Conservation (phyloP, 2,797 vertebrate genomes). For the Gila robusta region DNA sequence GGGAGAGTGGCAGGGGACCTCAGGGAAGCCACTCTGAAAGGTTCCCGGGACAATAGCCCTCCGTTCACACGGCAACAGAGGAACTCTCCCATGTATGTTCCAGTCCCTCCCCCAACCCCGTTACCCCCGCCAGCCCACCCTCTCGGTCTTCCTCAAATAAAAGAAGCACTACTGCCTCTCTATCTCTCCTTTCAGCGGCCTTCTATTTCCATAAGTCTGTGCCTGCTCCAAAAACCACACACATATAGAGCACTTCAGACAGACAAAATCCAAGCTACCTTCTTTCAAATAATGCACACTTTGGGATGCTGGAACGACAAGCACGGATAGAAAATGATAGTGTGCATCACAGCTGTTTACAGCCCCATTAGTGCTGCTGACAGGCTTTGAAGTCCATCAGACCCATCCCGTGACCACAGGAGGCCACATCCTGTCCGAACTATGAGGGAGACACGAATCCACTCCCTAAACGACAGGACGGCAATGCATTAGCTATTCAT, state of each 20-base stretch:
- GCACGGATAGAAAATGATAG: constrained; percentile 22
- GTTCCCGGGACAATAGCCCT: constrained; percentile 83
- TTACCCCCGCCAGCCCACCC: constrained; percentile 57
- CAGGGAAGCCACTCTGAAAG: constrained; percentile 82
- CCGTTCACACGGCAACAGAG: constrained; percentile 85
- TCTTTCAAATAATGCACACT: background rate
- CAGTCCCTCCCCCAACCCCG: constrained; percentile 57
- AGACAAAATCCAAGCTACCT: constrained; percentile 30
- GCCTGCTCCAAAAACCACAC: constrained; percentile 18
- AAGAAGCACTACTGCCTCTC: constrained; percentile 65
- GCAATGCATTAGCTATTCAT: constrained; percentile 75
- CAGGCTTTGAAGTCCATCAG: constrained; percentile 69
- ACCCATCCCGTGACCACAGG: constrained; percentile 60
- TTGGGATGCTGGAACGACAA: background rate
- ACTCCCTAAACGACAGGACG: constrained; percentile 52
- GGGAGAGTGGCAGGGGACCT: constrained; percentile 73
- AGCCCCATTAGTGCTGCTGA: constrained; percentile 62
- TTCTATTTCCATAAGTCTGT: constrained; percentile 36
- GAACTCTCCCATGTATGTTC: constrained; percentile 79
- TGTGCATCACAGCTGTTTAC: constrained; percentile 33
- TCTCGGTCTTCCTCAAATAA: constrained; percentile 65
- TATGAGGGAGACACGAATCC: constrained; percentile 23
- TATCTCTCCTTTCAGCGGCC: constrained; percentile 36
- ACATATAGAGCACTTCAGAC: constrained; percentile 34
- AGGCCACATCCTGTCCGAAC: constrained; percentile 63